These are phyloP conservation scores for Callithrix jacchus DNA, from an alignment of 2,113 vertebrate genomes.

Conservation along the genomic window DNA sequence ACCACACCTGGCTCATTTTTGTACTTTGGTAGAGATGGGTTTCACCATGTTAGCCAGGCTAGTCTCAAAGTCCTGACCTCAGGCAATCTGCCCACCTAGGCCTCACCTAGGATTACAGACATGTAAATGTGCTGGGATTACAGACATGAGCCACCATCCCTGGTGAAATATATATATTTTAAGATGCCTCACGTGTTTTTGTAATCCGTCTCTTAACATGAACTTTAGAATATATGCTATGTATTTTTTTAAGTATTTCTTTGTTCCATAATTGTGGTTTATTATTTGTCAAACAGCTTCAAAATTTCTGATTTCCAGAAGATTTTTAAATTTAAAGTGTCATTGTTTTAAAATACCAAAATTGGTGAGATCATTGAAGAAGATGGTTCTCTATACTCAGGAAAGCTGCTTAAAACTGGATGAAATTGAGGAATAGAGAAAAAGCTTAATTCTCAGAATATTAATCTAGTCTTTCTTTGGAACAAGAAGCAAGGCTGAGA, in stretches of 20 bases:
- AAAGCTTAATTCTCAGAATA: conserved; percentile 17
- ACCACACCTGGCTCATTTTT: too few species aligned
- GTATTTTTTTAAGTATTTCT: not conserved
- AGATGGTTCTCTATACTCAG: not conserved
- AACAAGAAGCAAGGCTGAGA: not conserved
- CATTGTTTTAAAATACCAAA: conserved; percentile 69
- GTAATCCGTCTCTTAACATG: not conserved
- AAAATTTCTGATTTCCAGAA: conserved; percentile 50
- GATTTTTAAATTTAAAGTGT: conserved; percentile 38
- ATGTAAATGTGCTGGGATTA: too few species aligned
- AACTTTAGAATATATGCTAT: not conserved
- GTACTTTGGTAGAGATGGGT: too few species aligned
- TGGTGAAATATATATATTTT: not conserved
- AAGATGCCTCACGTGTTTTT: not conserved
- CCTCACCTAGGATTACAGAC: too few species aligned
- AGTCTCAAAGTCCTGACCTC: too few species aligned
- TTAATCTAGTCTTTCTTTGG: conserved; percentile 42
- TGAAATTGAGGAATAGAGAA: conserved; percentile 47
- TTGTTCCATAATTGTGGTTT: conserved; percentile 27
- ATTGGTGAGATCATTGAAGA: conserved; percentile 60
- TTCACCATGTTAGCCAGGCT: too few species aligned
- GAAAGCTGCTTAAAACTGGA: conserved; percentile 40
- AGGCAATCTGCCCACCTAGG: too few species aligned
- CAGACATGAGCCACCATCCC: too few species aligned
- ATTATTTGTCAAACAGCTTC: conserved; percentile 49